Evolutionary conservation across 2,113 vertebrate genomes (phyloP), one percentile per base, ranked within the genome.

Genomic region (Apus apus): DNA sequence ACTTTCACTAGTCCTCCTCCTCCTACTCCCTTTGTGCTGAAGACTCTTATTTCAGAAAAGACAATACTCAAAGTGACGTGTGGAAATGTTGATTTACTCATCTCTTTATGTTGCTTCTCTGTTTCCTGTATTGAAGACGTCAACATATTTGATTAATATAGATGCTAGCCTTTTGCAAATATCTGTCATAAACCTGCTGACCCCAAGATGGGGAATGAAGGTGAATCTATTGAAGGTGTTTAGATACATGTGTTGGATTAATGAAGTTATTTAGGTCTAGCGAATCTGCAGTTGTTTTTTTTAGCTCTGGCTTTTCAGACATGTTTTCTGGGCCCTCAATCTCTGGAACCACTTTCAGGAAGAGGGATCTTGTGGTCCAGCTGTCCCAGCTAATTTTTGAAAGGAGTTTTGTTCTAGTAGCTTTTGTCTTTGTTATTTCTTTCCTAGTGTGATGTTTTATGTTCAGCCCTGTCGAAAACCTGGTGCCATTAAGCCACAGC

Each of bases 371-470:
- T 77, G 38, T 46, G 14, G 56, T 94, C n/a, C 38, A 78, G 43
- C 75, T 88, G 71, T 36, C n/a, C 4, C 8, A 58, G 70, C 16
- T 53, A 32, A 13, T 81, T 89, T 87, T 30, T 54, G 45, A 92
- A 86, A 87, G 53, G 32, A 89, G 53, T 60, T 85, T 74, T 92
- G 15, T 72, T 79, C 32, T 40, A 72, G 50, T 30, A 65, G 30
- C 70, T 85, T 95, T 85, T 79, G 48, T 61, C 57, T 87, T 50
- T 57, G 26, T 27, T 85, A 30, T 87, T 91, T 87, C n/a, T 94
- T 87, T 84, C 66, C 51, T 75, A 40, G 30, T 36, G 26, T 50
- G 45, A 38, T 72, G 89, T 73, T 79, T 85, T 79, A 15, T 34
- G 70, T 36, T 87, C 71, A 89, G 18, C 51, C 22, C 36, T 56